Evolutionary conservation across 2,113 vertebrate genomes (phyloP).

Genomic region (Emydura subglobosa): DNA sequence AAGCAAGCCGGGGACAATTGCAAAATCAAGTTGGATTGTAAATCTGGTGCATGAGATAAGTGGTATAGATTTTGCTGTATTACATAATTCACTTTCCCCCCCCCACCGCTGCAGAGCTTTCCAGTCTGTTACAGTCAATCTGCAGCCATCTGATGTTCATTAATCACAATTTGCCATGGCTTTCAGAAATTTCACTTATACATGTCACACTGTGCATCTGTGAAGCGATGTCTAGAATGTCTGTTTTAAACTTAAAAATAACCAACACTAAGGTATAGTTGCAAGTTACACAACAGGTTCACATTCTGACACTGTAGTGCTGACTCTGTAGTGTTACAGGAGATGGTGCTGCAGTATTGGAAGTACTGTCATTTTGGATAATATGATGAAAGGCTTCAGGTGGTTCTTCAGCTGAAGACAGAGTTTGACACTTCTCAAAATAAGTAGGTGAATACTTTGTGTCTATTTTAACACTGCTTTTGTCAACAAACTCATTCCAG

Average conservation of each 20-base stretch:
- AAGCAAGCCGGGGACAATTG: background rate
- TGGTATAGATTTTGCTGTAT: background rate
- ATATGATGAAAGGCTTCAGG: rapidly evolving
- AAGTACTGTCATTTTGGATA: background rate
- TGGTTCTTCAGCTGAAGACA: rapidly evolving
- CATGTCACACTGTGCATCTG: background rate
- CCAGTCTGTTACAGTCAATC: background rate
- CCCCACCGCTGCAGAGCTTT: background rate
- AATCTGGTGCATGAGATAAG: background rate
- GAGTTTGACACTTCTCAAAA: background rate
- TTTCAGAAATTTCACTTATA: rapidly evolving
- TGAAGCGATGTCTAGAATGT: background rate
- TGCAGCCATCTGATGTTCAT: rapidly evolving
- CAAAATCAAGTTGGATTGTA: background rate
- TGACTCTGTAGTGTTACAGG: rapidly evolving
- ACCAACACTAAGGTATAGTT: background rate
- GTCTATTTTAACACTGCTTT: background rate
- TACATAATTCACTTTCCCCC: background rate
- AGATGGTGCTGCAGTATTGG: background rate
- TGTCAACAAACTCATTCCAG: rapidly evolving
- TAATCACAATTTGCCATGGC: background rate
- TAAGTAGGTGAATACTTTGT: rapidly evolving
- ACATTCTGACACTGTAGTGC: rapidly evolving
- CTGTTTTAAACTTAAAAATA: rapidly evolving
- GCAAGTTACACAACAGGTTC: background rate